Conservation (phyloP, 2,113 vertebrate genomes). For the Athene noctua region DNA sequence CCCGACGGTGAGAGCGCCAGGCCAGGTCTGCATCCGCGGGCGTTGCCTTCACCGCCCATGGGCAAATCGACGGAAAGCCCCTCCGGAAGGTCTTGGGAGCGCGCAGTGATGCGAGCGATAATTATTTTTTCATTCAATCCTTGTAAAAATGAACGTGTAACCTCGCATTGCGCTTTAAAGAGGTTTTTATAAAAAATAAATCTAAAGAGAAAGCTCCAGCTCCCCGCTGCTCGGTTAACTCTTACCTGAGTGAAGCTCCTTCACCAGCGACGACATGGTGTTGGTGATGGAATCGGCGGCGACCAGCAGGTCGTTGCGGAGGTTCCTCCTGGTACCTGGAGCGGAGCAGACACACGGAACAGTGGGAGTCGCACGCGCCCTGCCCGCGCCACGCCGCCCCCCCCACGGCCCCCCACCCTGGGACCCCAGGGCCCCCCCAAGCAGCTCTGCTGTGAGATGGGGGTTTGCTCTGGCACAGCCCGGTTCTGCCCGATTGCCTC, state of each 20-base stretch:
- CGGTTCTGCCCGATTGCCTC: not conserved
- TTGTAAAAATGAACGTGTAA: accelerated
- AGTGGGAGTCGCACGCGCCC: accelerated
- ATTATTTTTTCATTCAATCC: not conserved
- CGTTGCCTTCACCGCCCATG: accelerated
- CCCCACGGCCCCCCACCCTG: accelerated
- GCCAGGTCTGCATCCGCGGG: not conserved
- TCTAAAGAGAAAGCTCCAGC: no score
- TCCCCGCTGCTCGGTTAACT: accelerated
- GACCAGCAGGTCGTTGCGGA: constrained; percentile 91
- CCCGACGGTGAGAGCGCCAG: not conserved
- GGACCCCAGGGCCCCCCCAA: not conserved
- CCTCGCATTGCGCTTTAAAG: accelerated
- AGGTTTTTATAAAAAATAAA: not conserved
- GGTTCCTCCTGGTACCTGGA: constrained; percentile 90
- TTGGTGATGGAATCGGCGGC: constrained; percentile 96
- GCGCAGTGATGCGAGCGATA: accelerated
- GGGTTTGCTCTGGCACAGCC: not conserved
- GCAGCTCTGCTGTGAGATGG: not conserved
- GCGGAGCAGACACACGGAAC: not conserved
- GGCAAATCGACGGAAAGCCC: not conserved
- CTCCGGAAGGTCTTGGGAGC: not conserved
- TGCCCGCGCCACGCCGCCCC: accelerated
- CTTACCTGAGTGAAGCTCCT: constrained; percentile 94
- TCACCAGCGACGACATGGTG: constrained; percentile 95